These are phyloP conservation scores for Watsonalla binaria DNA, from an alignment of 2,888 invertebrate genomes.

Conservation along the genomic window DNA sequence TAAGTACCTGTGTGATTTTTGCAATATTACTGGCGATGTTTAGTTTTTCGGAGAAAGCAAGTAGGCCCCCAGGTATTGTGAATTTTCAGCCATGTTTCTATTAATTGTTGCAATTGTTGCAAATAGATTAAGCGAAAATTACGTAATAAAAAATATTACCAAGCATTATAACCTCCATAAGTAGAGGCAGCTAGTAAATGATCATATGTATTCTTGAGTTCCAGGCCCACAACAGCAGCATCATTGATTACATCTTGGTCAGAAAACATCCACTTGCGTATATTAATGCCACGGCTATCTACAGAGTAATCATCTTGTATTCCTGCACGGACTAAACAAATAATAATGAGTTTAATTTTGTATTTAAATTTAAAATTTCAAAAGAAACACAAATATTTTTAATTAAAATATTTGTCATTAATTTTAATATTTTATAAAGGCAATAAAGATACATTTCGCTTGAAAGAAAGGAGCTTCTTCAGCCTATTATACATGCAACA, in stretches of 20 bases:
- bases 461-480: too few relatives aligned
- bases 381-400: not conserved
- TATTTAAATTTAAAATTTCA: not conserved
- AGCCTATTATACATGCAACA: too few relatives aligned
- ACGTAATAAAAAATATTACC: conserved; percentile 37
- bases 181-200: conserved; percentile 90
- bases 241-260: conserved; percentile 87
- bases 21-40: too few relatives aligned
- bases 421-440: not conserved
- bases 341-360: not conserved
- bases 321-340: conserved; percentile 82
- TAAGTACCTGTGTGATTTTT: too few relatives aligned
- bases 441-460: too few relatives aligned
- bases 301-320: conserved; percentile 75
- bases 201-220: conserved; percentile 88
- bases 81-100: not conserved
- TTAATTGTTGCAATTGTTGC: not conserved
- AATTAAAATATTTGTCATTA: not conserved
- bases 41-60: too few relatives aligned
- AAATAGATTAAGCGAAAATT: not conserved
- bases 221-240: conserved; percentile 86
- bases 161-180: conserved; percentile 84
- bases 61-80: too few relatives aligned
- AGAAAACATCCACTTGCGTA: conserved; percentile 92
- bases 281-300: conserved; percentile 82